Evolutionary conservation across 2,888 invertebrate genomes (phyloP).

Genomic region (Drosophila siamana): DNA sequence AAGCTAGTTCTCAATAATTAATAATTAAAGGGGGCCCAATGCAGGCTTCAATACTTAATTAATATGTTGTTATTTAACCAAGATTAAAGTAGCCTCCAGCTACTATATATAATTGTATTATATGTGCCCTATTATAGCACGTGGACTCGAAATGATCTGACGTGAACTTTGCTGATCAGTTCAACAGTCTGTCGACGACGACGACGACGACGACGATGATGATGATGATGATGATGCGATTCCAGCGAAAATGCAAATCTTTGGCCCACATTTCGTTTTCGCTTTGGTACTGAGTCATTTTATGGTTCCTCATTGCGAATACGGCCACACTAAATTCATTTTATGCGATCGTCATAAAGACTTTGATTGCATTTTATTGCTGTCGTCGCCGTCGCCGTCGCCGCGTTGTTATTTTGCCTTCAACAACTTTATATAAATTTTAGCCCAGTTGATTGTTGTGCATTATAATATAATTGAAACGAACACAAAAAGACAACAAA

Average conservation of each 20-base stretch:
- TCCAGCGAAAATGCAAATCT: background rate
- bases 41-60: background rate
- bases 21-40: background rate
- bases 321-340: conserved; percentile 36
- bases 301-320: conserved; percentile 4
- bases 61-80: background rate
- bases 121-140: background rate
- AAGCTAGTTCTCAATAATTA: background rate
- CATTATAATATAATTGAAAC: background rate
- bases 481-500: background rate
- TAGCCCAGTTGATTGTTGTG: background rate
- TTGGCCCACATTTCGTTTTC: conserved; percentile 2
- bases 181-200: background rate
- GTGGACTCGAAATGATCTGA: background rate
- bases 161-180: background rate
- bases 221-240: too few relatives aligned
- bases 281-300: conserved; percentile 13
- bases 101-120: background rate
- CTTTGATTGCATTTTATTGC: conserved; percentile 59
- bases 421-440: conserved; percentile 3
- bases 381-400: conserved; percentile 16
- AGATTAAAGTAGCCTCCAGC: background rate
- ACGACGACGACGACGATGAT: too few relatives aligned
- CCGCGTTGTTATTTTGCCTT: conserved; percentile 18
- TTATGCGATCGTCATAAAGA: conserved; percentile 12